Base-by-base conservation (phyloP, 2,797 vertebrate species). In the Rhyacichthys aspro region DNA sequence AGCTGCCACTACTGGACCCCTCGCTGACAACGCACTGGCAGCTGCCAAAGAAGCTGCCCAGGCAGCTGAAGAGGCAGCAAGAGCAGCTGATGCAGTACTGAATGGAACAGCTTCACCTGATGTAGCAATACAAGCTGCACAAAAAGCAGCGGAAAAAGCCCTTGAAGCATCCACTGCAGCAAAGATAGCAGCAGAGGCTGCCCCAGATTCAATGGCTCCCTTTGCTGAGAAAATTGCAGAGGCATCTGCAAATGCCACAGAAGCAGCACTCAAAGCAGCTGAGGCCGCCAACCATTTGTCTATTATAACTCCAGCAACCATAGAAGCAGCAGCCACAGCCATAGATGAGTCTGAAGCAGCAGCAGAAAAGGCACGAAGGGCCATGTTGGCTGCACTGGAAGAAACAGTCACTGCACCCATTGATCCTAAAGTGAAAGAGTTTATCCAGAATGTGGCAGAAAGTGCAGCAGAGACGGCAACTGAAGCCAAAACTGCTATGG, bases 131-230 rank as follows among this genome's bases (percentile, higher is more conserved):
- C 1, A 0, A n/a, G 33, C 65, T 12, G 37, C 55, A 18, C 1
- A 11, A 16, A 4, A 0, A 2, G 14, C 38, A 0, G 17, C 34
- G 19, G 0, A 7, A 3, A 42, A 32, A 36, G 61, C 61, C 15
- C 12, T 16, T 18, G 0, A 1, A 17, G 66, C 33, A 8, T 42
- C 63, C 14, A 1, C 0, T 5, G 75, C 66, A 42, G 66, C 70
- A 47, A 16, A 59, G 1, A 7, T 44, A 17, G 45, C 28, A n/a
- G 63, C 36, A n/a, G 14, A 2, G 0, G 67, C 59, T 9, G 61
- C 44, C 46, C 7, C 11, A 7, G 33, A 16, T 1, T 37, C 33
- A 50, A 16, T 18, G 16, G 9, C 34, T 15, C 2, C 4, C 0
- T 36, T 36, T 17, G 1, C 10, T 1, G 10, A 37, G 4, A 36